Conservation (phyloP, 2,888 invertebrate genomes). For the Noctua fimbriata region DNA sequence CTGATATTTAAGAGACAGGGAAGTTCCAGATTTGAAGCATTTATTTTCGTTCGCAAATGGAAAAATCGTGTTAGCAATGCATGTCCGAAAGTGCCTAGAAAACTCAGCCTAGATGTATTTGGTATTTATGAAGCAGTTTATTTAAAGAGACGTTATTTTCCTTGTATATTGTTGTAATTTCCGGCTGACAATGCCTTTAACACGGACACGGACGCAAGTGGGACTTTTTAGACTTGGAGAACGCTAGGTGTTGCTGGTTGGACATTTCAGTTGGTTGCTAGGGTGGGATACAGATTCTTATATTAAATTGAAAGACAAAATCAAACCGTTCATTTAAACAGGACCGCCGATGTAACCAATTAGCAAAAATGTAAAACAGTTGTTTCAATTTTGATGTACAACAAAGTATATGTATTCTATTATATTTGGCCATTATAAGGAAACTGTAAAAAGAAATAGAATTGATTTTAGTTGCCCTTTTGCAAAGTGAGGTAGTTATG, state of each 20-base stretch:
- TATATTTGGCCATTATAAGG: background rate
- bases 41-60: background rate
- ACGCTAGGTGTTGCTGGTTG: background rate
- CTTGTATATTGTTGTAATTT: constrained; percentile 16
- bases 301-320: background rate
- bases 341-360: no score
- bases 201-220: background rate
- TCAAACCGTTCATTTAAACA: background rate
- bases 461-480: background rate
- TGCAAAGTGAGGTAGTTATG: no score
- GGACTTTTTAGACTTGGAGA: background rate
- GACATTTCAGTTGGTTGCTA: no score
- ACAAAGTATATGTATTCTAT: no score
- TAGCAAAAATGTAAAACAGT: no score
- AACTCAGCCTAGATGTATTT: background rate
- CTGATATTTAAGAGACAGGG: background rate
- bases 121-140: background rate
- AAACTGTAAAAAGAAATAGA: background rate
- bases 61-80: background rate
- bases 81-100: background rate
- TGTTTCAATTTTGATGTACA: no score
- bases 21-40: background rate
- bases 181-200: background rate
- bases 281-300: background rate
- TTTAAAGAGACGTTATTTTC: constrained; percentile 1